These are phyloP conservation scores for Parambassis ranga DNA, from an alignment of 2,797 vertebrate genomes.

Conservation along the genomic window DNA sequence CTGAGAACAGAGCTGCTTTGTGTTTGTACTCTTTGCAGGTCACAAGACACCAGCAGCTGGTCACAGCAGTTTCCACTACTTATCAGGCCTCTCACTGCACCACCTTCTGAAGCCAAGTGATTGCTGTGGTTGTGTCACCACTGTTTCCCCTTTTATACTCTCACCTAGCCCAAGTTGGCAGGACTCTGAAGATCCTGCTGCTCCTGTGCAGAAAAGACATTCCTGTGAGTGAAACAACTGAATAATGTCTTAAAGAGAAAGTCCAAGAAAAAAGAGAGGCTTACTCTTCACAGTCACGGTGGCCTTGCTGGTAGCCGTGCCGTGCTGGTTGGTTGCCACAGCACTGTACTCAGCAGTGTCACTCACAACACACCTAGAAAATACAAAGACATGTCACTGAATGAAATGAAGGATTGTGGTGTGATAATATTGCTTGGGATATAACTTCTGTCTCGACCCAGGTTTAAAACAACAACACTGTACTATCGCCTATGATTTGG, in stretches of 20 bases:
- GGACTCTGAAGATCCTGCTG: constrained; percentile 60
- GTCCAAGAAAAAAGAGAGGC: constrained; percentile 44
- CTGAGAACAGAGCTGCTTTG: not conserved
- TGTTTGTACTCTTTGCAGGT: not conserved
- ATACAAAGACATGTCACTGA: not conserved
- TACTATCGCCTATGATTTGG: too few species aligned
- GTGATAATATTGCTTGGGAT: too few species aligned
- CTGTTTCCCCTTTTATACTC: not conserved
- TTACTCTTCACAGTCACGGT: constrained; percentile 89
- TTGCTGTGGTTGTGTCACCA: constrained; percentile 3
- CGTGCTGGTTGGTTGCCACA: constrained; percentile 89
- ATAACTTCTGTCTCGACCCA: too few species aligned
- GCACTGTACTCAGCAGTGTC: constrained; percentile 94
- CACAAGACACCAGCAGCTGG: not conserved
- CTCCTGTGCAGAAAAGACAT: constrained; percentile 49
- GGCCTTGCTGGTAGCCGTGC: constrained; percentile 87
- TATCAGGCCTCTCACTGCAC: constrained; percentile 33
- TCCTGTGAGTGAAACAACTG: not conserved
- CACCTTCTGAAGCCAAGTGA: constrained; percentile 51
- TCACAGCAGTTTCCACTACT: constrained; percentile 59
- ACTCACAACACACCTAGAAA: constrained; percentile 84
- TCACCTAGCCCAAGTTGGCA: constrained; percentile 74
- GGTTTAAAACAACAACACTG: not conserved
- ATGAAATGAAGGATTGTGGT: too few species aligned
- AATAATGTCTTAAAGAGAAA: not conserved